These are phyloP conservation scores for Dolichallabes microphthalmus DNA, from an alignment of 2,113 vertebrate species.

Conservation along the genomic window DNA sequence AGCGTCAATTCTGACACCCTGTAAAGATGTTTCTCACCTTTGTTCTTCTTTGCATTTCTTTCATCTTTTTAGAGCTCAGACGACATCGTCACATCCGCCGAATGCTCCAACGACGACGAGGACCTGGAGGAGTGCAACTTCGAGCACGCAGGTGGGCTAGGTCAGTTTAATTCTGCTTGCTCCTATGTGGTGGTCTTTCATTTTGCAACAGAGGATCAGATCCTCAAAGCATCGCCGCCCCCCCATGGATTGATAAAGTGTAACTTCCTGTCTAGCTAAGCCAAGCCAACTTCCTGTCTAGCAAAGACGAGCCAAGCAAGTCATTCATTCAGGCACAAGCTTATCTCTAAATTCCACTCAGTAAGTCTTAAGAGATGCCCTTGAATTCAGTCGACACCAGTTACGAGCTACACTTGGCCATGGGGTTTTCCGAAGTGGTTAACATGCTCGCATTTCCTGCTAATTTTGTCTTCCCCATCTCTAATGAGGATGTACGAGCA, in stretches of 20 bases:
- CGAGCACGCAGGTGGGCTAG: slow-evolving; percentile 95
- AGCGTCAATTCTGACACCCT: too few relatives aligned
- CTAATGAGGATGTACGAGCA: slow-evolving; percentile 63
- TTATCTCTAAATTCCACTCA: slow-evolving; percentile 42
- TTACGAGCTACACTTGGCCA: slow-evolving; percentile 76
- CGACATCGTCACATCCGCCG: slow-evolving; percentile 92
- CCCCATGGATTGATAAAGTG: slow-evolving; percentile 85
- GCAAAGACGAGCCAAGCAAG: slow-evolving; percentile 37
- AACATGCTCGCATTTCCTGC: slow-evolving; percentile 79
- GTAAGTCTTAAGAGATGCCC: slow-evolving; percentile 31
- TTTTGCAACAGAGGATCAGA: slow-evolving; percentile 77
- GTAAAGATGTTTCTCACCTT: background rate
- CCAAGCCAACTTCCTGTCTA: slow-evolving; percentile 57
- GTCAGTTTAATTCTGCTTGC: slow-evolving; percentile 96
- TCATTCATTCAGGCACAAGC: slow-evolving; percentile 1
- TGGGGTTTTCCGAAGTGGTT: slow-evolving; percentile 83
- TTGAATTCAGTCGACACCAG: slow-evolving; percentile 28
- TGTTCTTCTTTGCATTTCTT: slow-evolving; percentile 18
- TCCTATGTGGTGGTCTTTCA: slow-evolving; percentile 76
- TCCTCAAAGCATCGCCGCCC: slow-evolving; percentile 83
- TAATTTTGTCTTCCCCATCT: slow-evolving; percentile 79
- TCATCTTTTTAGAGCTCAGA: slow-evolving; percentile 76
- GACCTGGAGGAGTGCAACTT: slow-evolving; percentile 97
- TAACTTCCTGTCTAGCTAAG: slow-evolving; percentile 59
- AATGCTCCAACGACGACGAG: slow-evolving; percentile 97